These are phyloP conservation scores for Drosophila mayri DNA, from an alignment of 1,140 invertebrate genomes.

Conservation along the genomic window DNA sequence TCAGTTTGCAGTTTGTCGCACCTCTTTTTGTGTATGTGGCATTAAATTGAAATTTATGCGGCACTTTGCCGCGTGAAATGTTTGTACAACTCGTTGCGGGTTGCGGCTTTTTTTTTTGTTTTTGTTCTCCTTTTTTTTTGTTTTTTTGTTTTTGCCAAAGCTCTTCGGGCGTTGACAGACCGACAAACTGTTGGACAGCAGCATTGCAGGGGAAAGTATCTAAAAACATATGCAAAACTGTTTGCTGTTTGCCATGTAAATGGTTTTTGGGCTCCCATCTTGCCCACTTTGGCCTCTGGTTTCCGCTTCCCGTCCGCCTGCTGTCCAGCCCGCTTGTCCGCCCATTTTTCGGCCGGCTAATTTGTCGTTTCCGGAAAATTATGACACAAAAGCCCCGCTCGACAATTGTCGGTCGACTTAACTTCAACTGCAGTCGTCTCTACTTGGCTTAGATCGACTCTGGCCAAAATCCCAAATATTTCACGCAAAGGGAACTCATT, in stretches of 20 bases:
- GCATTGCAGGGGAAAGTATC: slow-evolving; percentile 55
- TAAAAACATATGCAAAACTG: slow-evolving; percentile 80
- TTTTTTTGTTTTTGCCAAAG: slow-evolving; percentile 33
- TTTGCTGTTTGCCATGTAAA: slow-evolving; percentile 76
- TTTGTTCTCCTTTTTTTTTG: slow-evolving; percentile 1
- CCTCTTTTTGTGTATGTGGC: slow-evolving; percentile 67
- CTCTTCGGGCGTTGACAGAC: slow-evolving; percentile 74
- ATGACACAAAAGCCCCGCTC: slow-evolving; percentile 71
- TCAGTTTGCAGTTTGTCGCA: slow-evolving; percentile 57
- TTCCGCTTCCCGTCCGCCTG: slow-evolving; percentile 1
- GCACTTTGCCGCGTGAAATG: slow-evolving; percentile 82
- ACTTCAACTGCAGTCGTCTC: slow-evolving; percentile 19
- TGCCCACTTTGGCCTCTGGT: not conserved
- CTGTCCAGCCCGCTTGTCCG: not conserved
- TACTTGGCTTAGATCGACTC: slow-evolving; percentile 39
- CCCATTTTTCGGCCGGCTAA: slow-evolving; percentile 58
- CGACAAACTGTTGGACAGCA: slow-evolving; percentile 80
- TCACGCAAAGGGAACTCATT: slow-evolving; percentile 54
- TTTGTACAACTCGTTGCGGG: slow-evolving; percentile 82
- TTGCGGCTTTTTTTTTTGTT: slow-evolving; percentile 54
- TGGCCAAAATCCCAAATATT: slow-evolving; percentile 40
- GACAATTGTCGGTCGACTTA: slow-evolving; percentile 51
- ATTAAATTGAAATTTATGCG: slow-evolving; percentile 83
- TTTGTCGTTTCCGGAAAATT: slow-evolving; percentile 79
- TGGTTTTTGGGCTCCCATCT: slow-evolving; percentile 59